phyloP scores from a whole-genome alignment of 1,140 invertebrate genomes.

The Cardiocondyla obscurior region DNA sequence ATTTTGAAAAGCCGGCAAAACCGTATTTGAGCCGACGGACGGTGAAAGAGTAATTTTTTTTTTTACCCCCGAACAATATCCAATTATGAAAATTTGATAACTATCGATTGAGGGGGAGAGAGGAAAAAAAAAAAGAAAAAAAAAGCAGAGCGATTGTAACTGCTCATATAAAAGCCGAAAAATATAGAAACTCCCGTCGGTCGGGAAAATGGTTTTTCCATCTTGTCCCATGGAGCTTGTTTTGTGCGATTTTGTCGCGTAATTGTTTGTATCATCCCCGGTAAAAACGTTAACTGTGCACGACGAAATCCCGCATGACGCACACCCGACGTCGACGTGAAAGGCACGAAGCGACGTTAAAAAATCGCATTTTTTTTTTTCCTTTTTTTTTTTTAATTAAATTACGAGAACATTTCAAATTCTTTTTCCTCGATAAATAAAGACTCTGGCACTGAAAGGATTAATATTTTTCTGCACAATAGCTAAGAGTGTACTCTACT shows the following conservation, averaged over 20 bases:
- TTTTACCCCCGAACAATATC: conserved; percentile 15
- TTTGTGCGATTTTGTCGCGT: background rate
- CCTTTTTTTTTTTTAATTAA: too few relatives aligned
- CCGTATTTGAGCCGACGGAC: conserved; percentile 11
- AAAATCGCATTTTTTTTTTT: background rate
- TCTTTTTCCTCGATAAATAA: background rate
- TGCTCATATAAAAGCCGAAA: background rate
- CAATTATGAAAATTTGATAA: conserved; percentile 55
- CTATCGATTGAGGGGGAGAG: conserved; percentile 40
- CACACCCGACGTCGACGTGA: background rate
- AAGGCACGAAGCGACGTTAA: background rate
- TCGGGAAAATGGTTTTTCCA: background rate
- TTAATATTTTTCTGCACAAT: conserved; percentile 34
- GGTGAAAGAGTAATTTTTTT: conserved; percentile 19
- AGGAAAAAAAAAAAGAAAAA: background rate
- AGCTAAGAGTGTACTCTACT: background rate
- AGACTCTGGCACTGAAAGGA: background rate
- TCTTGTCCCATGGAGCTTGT: background rate
- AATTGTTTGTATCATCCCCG: background rate
- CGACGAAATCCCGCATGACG: background rate
- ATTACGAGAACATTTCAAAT: background rate
- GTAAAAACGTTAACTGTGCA: background rate
- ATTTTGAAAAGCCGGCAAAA: conserved; percentile 37
- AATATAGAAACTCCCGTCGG: background rate
- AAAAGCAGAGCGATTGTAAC: background rate